Evolutionary conservation across 2,113 vertebrate genomes (phyloP), one percentile per base, ranked within the genome.

Genomic region (Anoura caudifer): DNA sequence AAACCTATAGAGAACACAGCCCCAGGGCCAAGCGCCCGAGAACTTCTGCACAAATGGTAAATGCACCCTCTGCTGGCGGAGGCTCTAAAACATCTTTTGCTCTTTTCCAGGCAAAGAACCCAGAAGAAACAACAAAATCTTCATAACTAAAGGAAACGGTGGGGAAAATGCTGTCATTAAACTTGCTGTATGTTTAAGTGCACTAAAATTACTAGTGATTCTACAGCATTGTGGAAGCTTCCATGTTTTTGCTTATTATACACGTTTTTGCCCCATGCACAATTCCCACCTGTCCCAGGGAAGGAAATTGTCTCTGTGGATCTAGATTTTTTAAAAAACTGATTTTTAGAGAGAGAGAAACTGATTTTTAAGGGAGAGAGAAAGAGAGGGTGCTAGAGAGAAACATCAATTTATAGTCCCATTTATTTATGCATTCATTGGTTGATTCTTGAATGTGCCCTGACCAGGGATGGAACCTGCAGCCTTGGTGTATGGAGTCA

Each of bases 51-150:
- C 7, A 83, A 56, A 54, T 79, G 45, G 83, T 61, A 65, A 97
- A 93, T 20, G 22, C 47, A 59, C 87, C 72, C 97, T 98, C 96
- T 97, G 28, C 65, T 16, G 38, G 90, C 9, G 45, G 79, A 94
- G 80, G 56, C 56, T 97, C 59, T 79, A 80, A 56, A 91, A 97
- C 14, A 61, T 22, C 45, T 38, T 87, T 52, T 84, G 84, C 50
- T 88, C 19, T 93, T 90, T 95, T 95, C 59, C 52, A 76, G 38
- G 31, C 59, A 94, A 45, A 84, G 4, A 24, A 91, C 54, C 31
- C 63, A 93, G 72, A 88, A 80, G 47, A 7, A 82, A 82, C 69
- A 82, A 75, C 45, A 22, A 38, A 59, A 87, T 92, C 47, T 90
- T 81, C 70, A 70, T 20, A 84, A 69, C 7, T 33, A 92, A 88